phyloP scores from a whole-genome alignment of 2,113 vertebrate genomes.

The Datnioides undecimradiatus region DNA sequence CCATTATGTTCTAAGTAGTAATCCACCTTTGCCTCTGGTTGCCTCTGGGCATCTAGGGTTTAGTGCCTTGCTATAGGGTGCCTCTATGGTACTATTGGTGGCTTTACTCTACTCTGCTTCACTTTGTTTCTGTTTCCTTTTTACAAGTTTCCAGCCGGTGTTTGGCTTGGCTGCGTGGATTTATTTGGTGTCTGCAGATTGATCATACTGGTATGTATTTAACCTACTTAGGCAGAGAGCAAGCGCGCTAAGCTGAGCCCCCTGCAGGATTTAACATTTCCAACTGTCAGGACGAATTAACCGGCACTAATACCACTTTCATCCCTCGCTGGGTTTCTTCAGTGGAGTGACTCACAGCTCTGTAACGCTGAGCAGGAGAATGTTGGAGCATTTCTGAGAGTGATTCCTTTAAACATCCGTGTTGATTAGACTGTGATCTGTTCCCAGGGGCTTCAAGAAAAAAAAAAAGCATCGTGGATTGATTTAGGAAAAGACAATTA shows the following conservation, averaged over 20 bases:
- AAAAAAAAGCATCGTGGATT: conserved; percentile 22
- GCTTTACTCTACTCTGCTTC: neutral
- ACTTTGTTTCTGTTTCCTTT: conserved; percentile 3
- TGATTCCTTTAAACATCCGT: conserved; percentile 71
- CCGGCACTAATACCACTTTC: conserved; percentile 78
- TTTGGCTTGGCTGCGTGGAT: conserved; percentile 48
- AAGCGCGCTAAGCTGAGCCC: conserved; percentile 73
- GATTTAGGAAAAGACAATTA: conserved; percentile 31
- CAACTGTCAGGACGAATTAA: conserved; percentile 81
- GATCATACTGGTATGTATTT: conserved; percentile 76
- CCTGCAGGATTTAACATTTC: conserved; percentile 82
- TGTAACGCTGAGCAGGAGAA: conserved; percentile 62
- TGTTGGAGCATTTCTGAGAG: conserved; percentile 57
- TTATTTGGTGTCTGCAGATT: conserved; percentile 70
- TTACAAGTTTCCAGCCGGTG: conserved; percentile 28
- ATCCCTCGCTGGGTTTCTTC: conserved; percentile 72
- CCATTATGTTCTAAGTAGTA: neutral
- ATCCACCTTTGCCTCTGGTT: neutral
- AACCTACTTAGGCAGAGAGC: conserved; percentile 77
- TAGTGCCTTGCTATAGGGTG: conserved; percentile 17
- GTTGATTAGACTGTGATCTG: conserved; percentile 69
- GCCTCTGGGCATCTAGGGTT: neutral
- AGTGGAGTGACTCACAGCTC: conserved; percentile 73
- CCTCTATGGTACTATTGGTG: neutral
- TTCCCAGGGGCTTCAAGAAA: conserved; percentile 43